Conservation (phyloP, 1,140 invertebrate species). For the Idris sp. region DNA sequence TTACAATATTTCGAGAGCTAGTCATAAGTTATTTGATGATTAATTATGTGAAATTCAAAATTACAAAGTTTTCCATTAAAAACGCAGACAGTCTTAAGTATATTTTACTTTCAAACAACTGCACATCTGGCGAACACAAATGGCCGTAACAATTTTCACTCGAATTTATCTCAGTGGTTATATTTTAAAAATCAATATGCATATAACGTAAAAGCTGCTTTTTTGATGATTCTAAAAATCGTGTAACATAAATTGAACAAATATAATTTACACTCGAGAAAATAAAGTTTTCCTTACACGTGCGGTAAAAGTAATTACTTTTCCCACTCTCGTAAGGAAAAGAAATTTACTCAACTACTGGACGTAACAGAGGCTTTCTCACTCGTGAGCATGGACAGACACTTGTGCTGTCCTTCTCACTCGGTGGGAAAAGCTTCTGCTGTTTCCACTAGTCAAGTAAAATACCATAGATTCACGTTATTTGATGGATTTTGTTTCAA, state of each 20-base stretch:
- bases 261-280: slow-evolving; percentile 7
- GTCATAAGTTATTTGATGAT: slow-evolving; percentile 10
- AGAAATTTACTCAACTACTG: no score
- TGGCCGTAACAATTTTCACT: slow-evolving; percentile 18
- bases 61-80: not conserved
- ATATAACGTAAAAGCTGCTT: slow-evolving; percentile 24
- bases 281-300: no score
- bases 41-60: no score
- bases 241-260: slow-evolving; percentile 4
- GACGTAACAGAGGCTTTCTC: no score
- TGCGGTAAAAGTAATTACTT: no score
- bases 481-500: no score
- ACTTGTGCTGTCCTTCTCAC: no score
- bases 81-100: not conserved
- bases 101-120: slow-evolving; percentile 11
- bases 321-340: no score
- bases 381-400: no score
- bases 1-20: not conserved
- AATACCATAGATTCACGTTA: no score
- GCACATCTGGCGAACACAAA: slow-evolving; percentile 14
- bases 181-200: slow-evolving; percentile 31
- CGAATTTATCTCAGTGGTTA: slow-evolving; percentile 23
- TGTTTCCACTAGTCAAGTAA: no score
- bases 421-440: no score
- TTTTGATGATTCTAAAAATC: slow-evolving; percentile 1